These are phyloP conservation scores for Tympanoctomys barrerae DNA, from an alignment of 2,797 vertebrate species.

Conservation along the genomic window DNA sequence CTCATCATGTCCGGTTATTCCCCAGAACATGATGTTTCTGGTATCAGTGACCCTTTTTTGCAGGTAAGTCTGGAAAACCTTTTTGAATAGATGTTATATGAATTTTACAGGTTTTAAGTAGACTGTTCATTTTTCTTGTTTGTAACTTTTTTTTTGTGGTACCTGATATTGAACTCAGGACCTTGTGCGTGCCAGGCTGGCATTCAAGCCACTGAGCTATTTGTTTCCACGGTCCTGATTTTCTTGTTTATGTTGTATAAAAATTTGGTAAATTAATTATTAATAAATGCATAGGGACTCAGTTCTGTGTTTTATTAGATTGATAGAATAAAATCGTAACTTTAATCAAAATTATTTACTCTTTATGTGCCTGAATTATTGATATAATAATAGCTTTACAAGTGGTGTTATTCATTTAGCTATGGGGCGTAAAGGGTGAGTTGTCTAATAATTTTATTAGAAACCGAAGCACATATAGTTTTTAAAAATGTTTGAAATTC, in stretches of 20 bases:
- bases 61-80: slow-evolving; percentile 91
- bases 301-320: slow-evolving; percentile 21
- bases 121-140: slow-evolving; percentile 51
- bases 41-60: slow-evolving; percentile 99
- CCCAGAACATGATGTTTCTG: slow-evolving; percentile 99
- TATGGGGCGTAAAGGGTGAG: neutral
- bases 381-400: neutral
- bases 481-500: slow-evolving; percentile 57
- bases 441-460: slow-evolving; percentile 26
- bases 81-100: slow-evolving; percentile 48
- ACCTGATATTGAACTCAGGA: no score
- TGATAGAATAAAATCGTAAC: slow-evolving; percentile 21
- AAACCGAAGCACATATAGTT: neutral
- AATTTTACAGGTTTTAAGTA: slow-evolving; percentile 52
- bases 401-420: neutral
- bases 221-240: neutral
- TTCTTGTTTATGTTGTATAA: slow-evolving; percentile 41
- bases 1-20: slow-evolving; percentile 99
- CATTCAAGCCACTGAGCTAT: no score
- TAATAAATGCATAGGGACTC: slow-evolving; percentile 1
- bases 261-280: slow-evolving; percentile 17
- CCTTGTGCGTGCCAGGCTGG: no score
- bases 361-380: neutral
- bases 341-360: slow-evolving; percentile 38
- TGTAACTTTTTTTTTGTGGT: neutral